phyloP scores from a whole-genome alignment of 2,113 vertebrate genomes.

The Lagenorhynchus albirostris region DNA sequence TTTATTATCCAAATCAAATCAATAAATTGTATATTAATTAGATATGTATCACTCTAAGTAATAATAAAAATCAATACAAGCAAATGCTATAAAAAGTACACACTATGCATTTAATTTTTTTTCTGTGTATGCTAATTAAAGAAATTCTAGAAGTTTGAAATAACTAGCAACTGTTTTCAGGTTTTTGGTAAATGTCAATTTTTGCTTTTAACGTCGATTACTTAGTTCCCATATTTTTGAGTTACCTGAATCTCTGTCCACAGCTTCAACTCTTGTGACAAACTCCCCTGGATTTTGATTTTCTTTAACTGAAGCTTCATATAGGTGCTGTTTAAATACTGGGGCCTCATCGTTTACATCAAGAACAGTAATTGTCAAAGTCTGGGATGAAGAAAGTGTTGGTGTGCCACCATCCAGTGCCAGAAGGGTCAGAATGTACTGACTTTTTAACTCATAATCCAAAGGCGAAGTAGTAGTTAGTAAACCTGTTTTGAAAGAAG shows the following conservation, averaged over 20 bases:
- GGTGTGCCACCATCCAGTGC: constrained; percentile 87
- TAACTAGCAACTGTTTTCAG: neutral
- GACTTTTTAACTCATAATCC: constrained; percentile 85
- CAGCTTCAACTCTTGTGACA: constrained; percentile 86
- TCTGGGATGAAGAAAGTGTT: constrained; percentile 87
- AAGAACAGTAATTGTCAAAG: constrained; percentile 85
- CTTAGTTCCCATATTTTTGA: neutral
- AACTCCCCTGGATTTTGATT: constrained; percentile 86
- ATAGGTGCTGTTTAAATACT: constrained; percentile 82
- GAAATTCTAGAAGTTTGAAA: neutral
- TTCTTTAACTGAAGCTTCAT: constrained; percentile 86
- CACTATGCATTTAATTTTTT: neutral
- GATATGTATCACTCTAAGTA: neutral
- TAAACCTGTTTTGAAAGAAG: constrained; percentile 81
- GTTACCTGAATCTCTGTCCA: constrained; percentile 91
- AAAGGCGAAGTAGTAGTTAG: constrained; percentile 84
- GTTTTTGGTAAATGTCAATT: neutral
- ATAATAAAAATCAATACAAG: neutral
- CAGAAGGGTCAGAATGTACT: constrained; percentile 84
- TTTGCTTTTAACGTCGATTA: neutral
- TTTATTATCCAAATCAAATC: neutral
- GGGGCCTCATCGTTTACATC: constrained; percentile 92
- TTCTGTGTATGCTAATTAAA: neutral
- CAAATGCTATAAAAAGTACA: neutral
- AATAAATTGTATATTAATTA: neutral